These are phyloP conservation scores for Ochotona princeps DNA, from an alignment of 2,113 vertebrate species.

Conservation along the genomic window DNA sequence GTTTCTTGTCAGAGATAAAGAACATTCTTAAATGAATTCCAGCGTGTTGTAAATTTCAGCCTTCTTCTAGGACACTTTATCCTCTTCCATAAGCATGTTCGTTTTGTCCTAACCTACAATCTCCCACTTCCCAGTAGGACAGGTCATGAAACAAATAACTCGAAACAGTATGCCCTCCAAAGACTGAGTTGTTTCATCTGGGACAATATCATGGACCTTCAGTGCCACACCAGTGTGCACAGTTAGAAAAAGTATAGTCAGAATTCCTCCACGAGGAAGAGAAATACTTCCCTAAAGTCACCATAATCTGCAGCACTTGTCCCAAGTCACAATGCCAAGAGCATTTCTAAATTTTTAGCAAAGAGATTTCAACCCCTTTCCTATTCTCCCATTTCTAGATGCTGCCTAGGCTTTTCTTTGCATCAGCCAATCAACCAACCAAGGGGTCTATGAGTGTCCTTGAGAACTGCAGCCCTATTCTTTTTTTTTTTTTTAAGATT, in stretches of 20 bases:
- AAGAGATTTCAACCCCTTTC: conserved; percentile 24
- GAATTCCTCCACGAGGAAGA: conserved; percentile 13
- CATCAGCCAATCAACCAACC: neutral
- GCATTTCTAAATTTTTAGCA: conserved; percentile 25
- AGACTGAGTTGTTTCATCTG: neutral
- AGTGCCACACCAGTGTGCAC: neutral
- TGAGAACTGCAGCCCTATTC: neutral
- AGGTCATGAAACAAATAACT: neutral
- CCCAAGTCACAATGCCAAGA: neutral
- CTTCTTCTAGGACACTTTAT: neutral
- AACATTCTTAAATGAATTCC: conserved; percentile 41
- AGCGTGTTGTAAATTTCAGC: neutral
- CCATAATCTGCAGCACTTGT: neutral
- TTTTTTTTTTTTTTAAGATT: no score
- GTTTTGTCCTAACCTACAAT: neutral
- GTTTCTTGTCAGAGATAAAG: neutral
- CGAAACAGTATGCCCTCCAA: neutral
- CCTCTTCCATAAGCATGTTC: neutral
- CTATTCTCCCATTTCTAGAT: neutral
- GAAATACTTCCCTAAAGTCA: neutral
- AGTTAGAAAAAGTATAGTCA: neutral
- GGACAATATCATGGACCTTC: neutral
- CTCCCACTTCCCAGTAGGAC: neutral
- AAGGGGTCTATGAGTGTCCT: neutral
- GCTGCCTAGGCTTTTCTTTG: neutral